Evolutionary conservation across 2,888 invertebrate genomes (phyloP).

Genomic region (Copidosoma aretas): DNA sequence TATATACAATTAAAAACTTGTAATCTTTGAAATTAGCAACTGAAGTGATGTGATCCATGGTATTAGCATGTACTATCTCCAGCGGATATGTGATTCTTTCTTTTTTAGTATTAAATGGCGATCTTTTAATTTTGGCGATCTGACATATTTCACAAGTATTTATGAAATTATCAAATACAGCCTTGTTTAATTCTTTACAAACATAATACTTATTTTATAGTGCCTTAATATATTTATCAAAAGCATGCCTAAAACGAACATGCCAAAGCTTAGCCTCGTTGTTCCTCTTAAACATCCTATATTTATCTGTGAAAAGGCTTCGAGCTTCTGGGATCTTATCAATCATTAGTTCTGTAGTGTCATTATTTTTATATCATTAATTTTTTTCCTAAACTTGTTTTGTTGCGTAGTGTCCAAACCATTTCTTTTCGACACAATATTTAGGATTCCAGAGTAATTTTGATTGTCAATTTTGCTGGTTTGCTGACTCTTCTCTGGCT

Average conservation of each 20-base stretch:
- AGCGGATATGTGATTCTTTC: constrained; percentile 36
- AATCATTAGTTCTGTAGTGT: too few species aligned
- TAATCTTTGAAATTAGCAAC: constrained; percentile 35
- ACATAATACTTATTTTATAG: constrained; percentile 33
- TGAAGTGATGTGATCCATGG: constrained; percentile 40
- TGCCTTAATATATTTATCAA: constrained; percentile 42
- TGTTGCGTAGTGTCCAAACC: constrained; percentile 9
- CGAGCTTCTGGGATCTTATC: background rate
- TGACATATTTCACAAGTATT: too few species aligned
- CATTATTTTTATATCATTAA: constrained; percentile 33
- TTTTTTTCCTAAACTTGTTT: constrained; percentile 24
- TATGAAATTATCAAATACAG: too few species aligned
- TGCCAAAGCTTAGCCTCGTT: constrained; percentile 46
- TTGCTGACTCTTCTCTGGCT: too few species aligned
- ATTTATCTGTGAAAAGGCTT: background rate
- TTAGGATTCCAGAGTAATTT: too few species aligned
- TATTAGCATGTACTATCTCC: constrained; percentile 42
- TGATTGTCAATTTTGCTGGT: too few species aligned
- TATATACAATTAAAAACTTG: constrained; percentile 38
- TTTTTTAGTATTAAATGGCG: too few species aligned
- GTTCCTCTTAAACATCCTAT: constrained; percentile 23
- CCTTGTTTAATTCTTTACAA: too few species aligned
- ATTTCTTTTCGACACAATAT: background rate
- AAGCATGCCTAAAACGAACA: too few species aligned
- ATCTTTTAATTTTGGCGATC: too few species aligned